Conservation (phyloP, 2,888 invertebrate genomes). For the Pinctada fucata region DNA sequence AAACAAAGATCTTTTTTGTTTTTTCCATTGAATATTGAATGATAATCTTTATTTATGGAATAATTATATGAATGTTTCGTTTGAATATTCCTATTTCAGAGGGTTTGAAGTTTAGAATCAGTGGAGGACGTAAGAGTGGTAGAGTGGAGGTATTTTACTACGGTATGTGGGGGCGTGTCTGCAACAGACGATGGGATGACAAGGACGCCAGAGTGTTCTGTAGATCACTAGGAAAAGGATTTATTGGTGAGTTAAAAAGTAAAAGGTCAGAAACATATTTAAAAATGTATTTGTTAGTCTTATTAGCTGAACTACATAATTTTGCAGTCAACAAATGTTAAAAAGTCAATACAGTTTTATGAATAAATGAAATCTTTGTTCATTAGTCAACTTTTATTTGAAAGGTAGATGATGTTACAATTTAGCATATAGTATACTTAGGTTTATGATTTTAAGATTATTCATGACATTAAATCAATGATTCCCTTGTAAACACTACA, state of each 20-base stretch:
- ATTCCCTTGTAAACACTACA: no score
- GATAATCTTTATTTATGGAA: background rate
- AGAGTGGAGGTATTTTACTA: slow-evolving; percentile 55
- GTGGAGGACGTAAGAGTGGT: slow-evolving; percentile 45
- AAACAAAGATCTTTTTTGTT: background rate
- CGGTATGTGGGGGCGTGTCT: slow-evolving; percentile 59
- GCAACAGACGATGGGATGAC: slow-evolving; percentile 56
- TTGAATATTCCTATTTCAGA: slow-evolving; percentile 34
- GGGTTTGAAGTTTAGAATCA: slow-evolving; percentile 55
- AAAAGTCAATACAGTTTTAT: no score
- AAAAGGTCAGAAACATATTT: no score
- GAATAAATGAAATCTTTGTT: no score
- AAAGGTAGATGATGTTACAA: no score
- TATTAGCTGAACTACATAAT: no score
- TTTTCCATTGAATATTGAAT: background rate
- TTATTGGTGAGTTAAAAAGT: slow-evolving; percentile 7
- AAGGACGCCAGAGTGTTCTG: slow-evolving; percentile 59
- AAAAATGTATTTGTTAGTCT: no score
- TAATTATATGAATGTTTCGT: background rate
- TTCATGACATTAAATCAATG: no score
- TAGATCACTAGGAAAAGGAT: slow-evolving; percentile 46
- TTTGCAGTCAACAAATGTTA: no score
- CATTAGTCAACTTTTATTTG: no score
- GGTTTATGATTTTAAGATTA: no score
- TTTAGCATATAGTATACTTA: no score